phyloP scores from a whole-genome alignment of 2,888 invertebrate species.

The Heteromurus nitidus region DNA sequence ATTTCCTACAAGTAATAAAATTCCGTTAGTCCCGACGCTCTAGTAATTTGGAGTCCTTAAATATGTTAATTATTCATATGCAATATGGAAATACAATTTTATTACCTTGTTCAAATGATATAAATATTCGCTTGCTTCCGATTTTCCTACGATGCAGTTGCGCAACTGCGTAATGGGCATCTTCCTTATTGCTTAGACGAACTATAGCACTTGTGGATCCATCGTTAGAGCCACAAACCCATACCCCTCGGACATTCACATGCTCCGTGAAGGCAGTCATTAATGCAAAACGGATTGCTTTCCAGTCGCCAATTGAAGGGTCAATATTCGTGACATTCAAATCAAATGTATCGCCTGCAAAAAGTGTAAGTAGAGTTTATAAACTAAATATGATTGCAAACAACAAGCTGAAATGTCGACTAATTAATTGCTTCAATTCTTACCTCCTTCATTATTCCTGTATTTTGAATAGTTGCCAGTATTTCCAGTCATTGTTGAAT shows the following conservation, averaged over 20 bases:
- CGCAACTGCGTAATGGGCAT: slow-evolving; percentile 83
- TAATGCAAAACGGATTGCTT: slow-evolving; percentile 46
- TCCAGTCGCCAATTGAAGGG: slow-evolving; percentile 61
- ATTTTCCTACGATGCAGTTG: slow-evolving; percentile 88
- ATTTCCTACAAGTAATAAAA: slow-evolving; percentile 14
- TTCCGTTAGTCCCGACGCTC: no score
- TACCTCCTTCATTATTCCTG: slow-evolving; percentile 37
- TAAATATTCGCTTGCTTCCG: slow-evolving; percentile 86
- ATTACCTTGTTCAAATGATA: slow-evolving; percentile 81
- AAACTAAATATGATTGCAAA: slow-evolving; percentile 4
- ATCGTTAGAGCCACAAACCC: slow-evolving; percentile 77
- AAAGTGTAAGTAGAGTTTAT: no score
- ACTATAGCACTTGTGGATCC: slow-evolving; percentile 84
- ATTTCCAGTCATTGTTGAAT: neutral
- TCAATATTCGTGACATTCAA: slow-evolving; percentile 63
- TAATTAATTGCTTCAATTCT: neutral
- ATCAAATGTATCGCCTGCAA: slow-evolving; percentile 34
- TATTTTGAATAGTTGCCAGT: slow-evolving; percentile 28
- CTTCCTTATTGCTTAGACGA: slow-evolving; percentile 82
- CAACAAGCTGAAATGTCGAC: slow-evolving; percentile 6
- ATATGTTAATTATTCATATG: neutral
- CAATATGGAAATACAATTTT: neutral
- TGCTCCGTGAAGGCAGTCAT: slow-evolving; percentile 53
- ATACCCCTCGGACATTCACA: slow-evolving; percentile 53
- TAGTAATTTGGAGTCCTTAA: neutral